Base-by-base conservation (phyloP, 2,113 vertebrate species). In the Larimichthys polyactis region DNA sequence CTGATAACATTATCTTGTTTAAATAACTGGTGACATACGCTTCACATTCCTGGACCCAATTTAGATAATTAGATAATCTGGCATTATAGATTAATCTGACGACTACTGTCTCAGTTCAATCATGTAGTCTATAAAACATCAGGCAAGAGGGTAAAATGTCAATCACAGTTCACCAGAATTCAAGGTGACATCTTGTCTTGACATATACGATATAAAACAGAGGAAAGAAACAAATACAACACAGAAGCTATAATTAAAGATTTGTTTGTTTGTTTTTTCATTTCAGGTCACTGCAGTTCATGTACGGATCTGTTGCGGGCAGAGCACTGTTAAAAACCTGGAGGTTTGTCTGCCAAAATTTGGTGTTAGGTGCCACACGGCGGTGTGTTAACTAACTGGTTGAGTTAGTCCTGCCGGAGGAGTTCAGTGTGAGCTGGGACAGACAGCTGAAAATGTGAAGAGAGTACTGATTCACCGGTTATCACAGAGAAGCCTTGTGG, bases 381-480 rank as follows among this genome's bases (percentile, higher is more conserved):
- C 22, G 49, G 12, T 58, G 49, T 68, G 55, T 79, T 24, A 71
- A 78, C 62, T 19, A 68, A 44, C 59, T 55, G 57, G 68, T 74
- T 59, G 24, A 51, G 52, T 81, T 49, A 11, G 24, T 74, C 48
- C 17, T 67, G 69, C 22, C n/a, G 29, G 29, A n/a, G 55, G 8
- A 59, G 11, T 7, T 48, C 17, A n/a, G n/a, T 7, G 36, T 44
- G 69, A 71, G 36, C 15, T 11, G 15, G 14, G 32, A 29, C 19
- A 20, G 8, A 55, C 2, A 6, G 11, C 29, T 49, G 65, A 29
- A 32, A 69, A 52, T 52, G 20, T 14, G 20, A 12, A 40, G 19
- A 10, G 27, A 69, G 46, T 27, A 19, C 46, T 51, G 27, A 65
- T 57, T 43, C 14, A 10, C 43, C 22, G 32, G 17, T 78, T 27